A percentile compares a stretch with the other conserved stretches of the same genome.
Conservation (phyloP, 1,140 invertebrate genomes). For the Doryteuthis pealeii region DNA sequence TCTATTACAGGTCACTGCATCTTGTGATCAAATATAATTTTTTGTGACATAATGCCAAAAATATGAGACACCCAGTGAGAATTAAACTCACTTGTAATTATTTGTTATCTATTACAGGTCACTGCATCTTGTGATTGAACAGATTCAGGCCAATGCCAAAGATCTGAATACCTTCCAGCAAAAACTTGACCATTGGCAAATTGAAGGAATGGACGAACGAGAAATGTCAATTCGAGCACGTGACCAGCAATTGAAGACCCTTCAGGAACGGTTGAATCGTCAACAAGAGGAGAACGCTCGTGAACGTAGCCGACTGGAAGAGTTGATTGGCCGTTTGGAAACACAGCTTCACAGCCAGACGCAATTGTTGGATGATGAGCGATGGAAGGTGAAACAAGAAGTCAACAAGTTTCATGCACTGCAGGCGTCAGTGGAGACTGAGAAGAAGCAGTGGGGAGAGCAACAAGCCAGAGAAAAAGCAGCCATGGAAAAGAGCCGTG, state of each 20-base stretch:
- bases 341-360: slow-evolving; percentile 53
- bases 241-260: slow-evolving; percentile 53
- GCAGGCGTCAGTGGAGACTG: slow-evolving; percentile 48
- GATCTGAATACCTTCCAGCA: slow-evolving; percentile 50
- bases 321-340: slow-evolving; percentile 54
- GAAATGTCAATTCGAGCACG: slow-evolving; percentile 49
- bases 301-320: slow-evolving; percentile 52
- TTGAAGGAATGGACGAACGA: slow-evolving; percentile 49
- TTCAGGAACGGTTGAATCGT: slow-evolving; percentile 52
- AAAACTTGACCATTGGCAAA: slow-evolving; percentile 49
- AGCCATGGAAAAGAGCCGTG: slow-evolving; percentile 50
- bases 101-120: slow-evolving; percentile 44
- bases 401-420: slow-evolving; percentile 43
- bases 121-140: slow-evolving; percentile 48
- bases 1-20: too few relatives aligned
- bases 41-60: too few relatives aligned
- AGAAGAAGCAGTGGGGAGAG: slow-evolving; percentile 47
- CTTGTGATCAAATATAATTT: too few relatives aligned
- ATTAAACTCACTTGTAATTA: too few relatives aligned
- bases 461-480: slow-evolving; percentile 48
- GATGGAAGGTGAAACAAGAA: slow-evolving; percentile 57
- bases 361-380: slow-evolving; percentile 53
- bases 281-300: slow-evolving; percentile 56
- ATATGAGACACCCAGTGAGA: too few relatives aligned
- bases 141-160: slow-evolving; percentile 51